Evolutionary conservation across 2,888 invertebrate genomes (phyloP), one percentile per base, ranked within the genome.

Genomic region (Zygaena filipendulae): DNA sequence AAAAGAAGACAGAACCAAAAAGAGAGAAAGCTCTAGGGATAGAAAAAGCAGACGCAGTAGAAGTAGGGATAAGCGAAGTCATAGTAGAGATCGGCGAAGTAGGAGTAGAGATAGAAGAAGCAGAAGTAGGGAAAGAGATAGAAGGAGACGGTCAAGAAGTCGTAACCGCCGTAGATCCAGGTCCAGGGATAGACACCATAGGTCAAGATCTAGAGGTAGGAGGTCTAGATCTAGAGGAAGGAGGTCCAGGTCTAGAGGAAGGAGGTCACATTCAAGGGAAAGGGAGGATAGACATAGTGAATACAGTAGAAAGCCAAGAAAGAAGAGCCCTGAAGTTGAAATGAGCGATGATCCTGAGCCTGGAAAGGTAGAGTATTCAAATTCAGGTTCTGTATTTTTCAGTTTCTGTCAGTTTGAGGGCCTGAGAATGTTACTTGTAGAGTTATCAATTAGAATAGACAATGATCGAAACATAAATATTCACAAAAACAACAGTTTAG

Each of bases 261-360:
- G 51, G 27, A 41, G 38, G 13, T 57, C 57, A 21, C 42, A 30
- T 30, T 59, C 47, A 18, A 40, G 43, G 29, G 59, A 60, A 7
- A 36, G 27, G 41, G 38, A 45, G 44, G 43, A 49, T 8, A 62
- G 43, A 35, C 56, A 49, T 52, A 57, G 46, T 40, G 51, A 72
- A 39, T 55, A 63, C 50, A 56, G 50, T 1, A 71, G 57, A 32
- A 71, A 56, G 28, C 35, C 45, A 3, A 61, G 54, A 25, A 74
- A 59, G 36, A 66, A 45, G 42, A 84, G 74, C 43, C 82, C 82
- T 16, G 82, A 82, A 13, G 66, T 75, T 31, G 80, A 79, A 40
- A 64, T 89, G 43, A 84, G 85, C 31, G 87, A 88, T 49, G 90
- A 91, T 49, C 91, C 91, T 1, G 87, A 90, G 42, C 82, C 88